phyloP scores from a whole-genome alignment of 2,888 invertebrate species.

The Augochlorella aurata region DNA sequence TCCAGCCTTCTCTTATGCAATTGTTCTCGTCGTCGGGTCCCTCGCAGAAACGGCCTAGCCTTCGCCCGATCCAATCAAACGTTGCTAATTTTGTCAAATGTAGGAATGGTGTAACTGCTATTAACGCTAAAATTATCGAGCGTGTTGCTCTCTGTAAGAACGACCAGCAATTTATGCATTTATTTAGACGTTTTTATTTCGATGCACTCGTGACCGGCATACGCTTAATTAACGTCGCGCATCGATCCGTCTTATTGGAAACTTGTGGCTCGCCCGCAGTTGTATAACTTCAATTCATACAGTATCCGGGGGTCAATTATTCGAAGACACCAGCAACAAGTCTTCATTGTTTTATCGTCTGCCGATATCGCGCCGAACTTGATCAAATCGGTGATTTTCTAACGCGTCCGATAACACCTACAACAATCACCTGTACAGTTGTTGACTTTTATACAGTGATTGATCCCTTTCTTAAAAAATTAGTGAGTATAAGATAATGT shows the following conservation, averaged over 20 bases:
- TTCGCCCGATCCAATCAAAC: background rate
- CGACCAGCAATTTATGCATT: no score
- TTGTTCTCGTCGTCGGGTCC: background rate
- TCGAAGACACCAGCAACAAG: background rate
- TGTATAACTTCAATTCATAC: background rate
- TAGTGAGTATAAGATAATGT: no score
- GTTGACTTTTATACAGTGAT: no score
- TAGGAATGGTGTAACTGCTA: no score
- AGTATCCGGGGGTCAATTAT: background rate
- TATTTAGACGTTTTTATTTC: no score
- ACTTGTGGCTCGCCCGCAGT: background rate
- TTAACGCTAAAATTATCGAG: no score
- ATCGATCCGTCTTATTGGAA: background rate
- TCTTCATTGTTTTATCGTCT: background rate
- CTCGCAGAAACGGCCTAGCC: background rate
- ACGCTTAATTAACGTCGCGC: background rate
- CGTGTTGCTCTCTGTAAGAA: no score
- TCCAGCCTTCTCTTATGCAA: constrained; percentile 14
- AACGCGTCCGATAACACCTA: background rate
- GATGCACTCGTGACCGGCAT: background rate
- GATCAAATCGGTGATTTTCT: background rate
- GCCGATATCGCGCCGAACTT: background rate
- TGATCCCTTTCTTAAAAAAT: no score
- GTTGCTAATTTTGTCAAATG: background rate
- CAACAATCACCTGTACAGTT: no score